These are phyloP conservation scores for Adoxophyes honmai DNA, from an alignment of 1,140 invertebrate species.

Conservation along the genomic window DNA sequence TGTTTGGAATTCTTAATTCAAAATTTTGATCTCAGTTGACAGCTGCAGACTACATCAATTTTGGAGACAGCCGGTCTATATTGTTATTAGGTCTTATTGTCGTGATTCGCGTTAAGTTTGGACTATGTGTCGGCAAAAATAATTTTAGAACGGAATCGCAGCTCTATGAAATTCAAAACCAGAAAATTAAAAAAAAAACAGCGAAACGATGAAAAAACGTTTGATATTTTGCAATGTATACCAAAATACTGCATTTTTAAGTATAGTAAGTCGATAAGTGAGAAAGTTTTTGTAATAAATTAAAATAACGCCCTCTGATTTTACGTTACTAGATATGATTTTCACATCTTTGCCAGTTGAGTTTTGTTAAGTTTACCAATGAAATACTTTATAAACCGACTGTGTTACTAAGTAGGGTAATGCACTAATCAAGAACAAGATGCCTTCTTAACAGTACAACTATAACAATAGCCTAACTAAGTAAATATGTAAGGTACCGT, in stretches of 20 bases:
- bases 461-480: slow-evolving; percentile 68
- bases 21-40: slow-evolving; percentile 71
- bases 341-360: slow-evolving; percentile 59
- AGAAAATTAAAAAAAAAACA: slow-evolving; percentile 34
- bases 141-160: slow-evolving; percentile 30
- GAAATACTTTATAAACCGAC: slow-evolving; percentile 58
- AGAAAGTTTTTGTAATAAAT: slow-evolving; percentile 51
- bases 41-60: slow-evolving; percentile 64
- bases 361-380: slow-evolving; percentile 59
- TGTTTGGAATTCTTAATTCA: slow-evolving; percentile 42
- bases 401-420: slow-evolving; percentile 72
- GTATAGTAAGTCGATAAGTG: slow-evolving; percentile 61
- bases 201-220: slow-evolving; percentile 57
- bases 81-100: slow-evolving; percentile 59
- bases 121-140: slow-evolving; percentile 62
- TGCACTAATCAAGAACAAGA: slow-evolving; percentile 66
- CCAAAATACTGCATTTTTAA: slow-evolving; percentile 76
- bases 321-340: slow-evolving; percentile 27
- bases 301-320: slow-evolving; percentile 28
- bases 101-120: slow-evolving; percentile 59
- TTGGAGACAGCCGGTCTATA: slow-evolving; percentile 63
- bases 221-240: slow-evolving; percentile 71
- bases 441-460: slow-evolving; percentile 74
- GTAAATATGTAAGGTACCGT: slow-evolving; percentile 57
- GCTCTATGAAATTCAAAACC: slow-evolving; percentile 43